Evolutionary conservation across 2,113 vertebrate species (phyloP).

Genomic region (Eolophus roseicapilla): DNA sequence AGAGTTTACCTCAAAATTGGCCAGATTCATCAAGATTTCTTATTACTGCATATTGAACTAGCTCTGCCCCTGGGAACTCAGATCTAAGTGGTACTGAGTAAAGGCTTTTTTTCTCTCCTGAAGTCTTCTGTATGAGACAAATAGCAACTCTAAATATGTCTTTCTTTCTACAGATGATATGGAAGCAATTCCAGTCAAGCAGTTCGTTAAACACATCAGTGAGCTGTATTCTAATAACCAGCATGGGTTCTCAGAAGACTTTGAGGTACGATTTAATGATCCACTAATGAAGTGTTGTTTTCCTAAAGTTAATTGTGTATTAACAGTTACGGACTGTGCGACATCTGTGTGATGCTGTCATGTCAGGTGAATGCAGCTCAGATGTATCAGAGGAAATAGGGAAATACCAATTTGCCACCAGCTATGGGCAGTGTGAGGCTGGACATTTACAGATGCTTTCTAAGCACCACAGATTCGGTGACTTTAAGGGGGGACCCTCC

Average conservation of each 20-base stretch:
- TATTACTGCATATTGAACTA: background rate
- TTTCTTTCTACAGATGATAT: constrained; percentile 85
- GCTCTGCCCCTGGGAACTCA: background rate
- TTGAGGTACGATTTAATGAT: constrained; percentile 83
- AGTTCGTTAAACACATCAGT: constrained; percentile 89
- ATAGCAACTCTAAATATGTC: constrained; percentile 35
- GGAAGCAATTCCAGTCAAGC: constrained; percentile 91
- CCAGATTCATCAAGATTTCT: background rate
- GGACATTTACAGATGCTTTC: background rate
- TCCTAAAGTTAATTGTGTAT: constrained; percentile 23
- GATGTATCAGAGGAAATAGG: background rate
- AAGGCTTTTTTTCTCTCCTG: constrained; percentile 9
- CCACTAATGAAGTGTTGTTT: background rate
- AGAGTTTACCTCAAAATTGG: background rate
- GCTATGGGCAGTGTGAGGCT: background rate
- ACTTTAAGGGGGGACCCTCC: background rate
- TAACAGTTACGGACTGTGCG: background rate
- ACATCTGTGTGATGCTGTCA: background rate
- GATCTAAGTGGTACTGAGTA: background rate
- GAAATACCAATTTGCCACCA: background rate
- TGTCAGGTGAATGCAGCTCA: background rate
- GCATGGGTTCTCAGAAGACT: constrained; percentile 91
- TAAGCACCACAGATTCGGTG: background rate
- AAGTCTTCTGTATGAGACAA: background rate
- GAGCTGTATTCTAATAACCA: constrained; percentile 90